Percentiles rank a stretch among this genome's conserved stretches.
These are phyloP conservation scores for Heliconius aoede DNA, from an alignment of 2,888 invertebrate species.

Conservation along the genomic window DNA sequence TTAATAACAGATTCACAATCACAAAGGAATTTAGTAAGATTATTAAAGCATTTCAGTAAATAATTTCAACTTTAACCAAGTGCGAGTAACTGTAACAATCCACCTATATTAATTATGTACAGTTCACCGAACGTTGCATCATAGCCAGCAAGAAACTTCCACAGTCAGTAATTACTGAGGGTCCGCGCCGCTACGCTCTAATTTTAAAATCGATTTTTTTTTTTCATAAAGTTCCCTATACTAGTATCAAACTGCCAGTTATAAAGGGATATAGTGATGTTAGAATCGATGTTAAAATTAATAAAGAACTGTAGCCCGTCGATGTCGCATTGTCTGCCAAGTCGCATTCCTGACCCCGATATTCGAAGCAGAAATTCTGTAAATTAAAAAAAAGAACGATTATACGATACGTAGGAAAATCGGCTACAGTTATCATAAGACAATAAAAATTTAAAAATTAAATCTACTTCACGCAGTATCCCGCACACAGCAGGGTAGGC, in stretches of 20 bases:
- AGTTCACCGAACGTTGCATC: constrained; percentile 54
- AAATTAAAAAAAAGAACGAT: constrained; percentile 44
- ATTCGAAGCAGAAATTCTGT: constrained; percentile 78
- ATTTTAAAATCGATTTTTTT: constrained; percentile 51
- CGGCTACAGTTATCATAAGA: background rate
- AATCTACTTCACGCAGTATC: no score
- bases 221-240: constrained; percentile 53
- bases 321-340: constrained; percentile 55
- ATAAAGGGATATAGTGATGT: constrained; percentile 55
- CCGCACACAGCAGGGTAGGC: no score
- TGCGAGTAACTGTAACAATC: constrained; percentile 50
- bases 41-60: constrained; percentile 29
- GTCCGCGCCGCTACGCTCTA: constrained; percentile 50
- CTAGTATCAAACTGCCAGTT: constrained; percentile 53
- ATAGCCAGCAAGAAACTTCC: constrained; percentile 50
- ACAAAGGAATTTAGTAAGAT: constrained; percentile 20
- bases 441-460: no score
- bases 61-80: constrained; percentile 43
- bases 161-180: constrained; percentile 52
- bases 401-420: constrained; percentile 29
- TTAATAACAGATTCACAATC: constrained; percentile 4
- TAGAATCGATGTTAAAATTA: constrained; percentile 59
- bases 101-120: constrained; percentile 57
- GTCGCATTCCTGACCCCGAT: constrained; percentile 73
- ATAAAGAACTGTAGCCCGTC: constrained; percentile 52